A percentile compares a stretch with the other conserved stretches of the same genome.
phyloP scores from a whole-genome alignment of 2,113 vertebrate genomes.

The Odocoileus virginianus region DNA sequence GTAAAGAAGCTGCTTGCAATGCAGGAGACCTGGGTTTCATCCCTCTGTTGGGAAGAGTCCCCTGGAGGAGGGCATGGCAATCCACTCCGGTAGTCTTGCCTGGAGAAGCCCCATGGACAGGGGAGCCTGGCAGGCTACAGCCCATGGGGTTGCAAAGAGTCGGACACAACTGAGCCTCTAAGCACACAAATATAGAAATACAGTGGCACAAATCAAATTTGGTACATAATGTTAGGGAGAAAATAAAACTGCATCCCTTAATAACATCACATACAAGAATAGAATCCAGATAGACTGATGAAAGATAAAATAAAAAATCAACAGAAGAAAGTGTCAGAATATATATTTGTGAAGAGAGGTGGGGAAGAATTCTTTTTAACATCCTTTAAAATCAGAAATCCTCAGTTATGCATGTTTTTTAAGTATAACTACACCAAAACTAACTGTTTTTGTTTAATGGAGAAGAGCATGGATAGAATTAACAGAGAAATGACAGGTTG shows the following conservation, averaged over 20 bases:
- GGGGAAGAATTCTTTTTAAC: neutral
- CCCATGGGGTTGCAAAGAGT: neutral
- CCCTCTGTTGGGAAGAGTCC: neutral
- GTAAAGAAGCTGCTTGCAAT: neutral
- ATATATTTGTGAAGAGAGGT: neutral
- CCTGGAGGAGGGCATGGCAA: neutral
- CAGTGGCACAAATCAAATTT: neutral
- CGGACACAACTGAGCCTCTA: neutral
- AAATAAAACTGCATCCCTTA: neutral
- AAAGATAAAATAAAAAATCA: neutral
- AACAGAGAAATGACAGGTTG: neutral
- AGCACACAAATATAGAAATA: neutral
- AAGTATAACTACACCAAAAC: constrained; percentile 2
- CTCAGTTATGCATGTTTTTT: neutral
- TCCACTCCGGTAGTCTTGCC: neutral
- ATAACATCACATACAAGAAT: neutral
- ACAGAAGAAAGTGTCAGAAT: neutral
- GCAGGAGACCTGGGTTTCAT: neutral
- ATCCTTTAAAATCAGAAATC: constrained; percentile 4
- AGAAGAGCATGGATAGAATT: neutral
- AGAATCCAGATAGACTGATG: neutral
- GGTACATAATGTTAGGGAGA: neutral
- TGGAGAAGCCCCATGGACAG: neutral
- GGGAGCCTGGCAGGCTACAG: neutral
- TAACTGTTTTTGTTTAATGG: neutral